Conservation (phyloP, 2,888 invertebrate species). For the Tinea trinotella region DNA sequence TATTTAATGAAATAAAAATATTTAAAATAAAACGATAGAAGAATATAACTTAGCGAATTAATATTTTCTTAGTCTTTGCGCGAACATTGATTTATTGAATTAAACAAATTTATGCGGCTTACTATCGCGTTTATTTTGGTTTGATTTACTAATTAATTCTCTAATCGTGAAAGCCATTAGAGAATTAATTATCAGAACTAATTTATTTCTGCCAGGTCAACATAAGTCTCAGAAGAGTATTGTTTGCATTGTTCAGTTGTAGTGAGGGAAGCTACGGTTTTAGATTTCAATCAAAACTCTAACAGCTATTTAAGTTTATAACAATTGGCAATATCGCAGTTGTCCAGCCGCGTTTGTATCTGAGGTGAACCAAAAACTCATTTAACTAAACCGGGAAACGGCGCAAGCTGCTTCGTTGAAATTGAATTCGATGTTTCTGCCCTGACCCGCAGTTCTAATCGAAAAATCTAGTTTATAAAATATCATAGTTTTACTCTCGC, state of each 20-base stretch:
- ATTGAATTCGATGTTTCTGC: slow-evolving; percentile 30
- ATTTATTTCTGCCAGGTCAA: not conserved
- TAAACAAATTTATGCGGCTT: too few species aligned
- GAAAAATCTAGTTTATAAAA: slow-evolving; percentile 4
- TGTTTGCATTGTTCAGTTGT: not conserved
- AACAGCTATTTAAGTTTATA: slow-evolving; percentile 20
- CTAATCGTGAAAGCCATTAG: too few species aligned
- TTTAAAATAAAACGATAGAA: too few species aligned
- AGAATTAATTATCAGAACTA: too few species aligned
- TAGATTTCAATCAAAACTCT: slow-evolving; percentile 10
- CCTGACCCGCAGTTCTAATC: slow-evolving; percentile 1
- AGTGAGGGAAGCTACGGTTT: not conserved
- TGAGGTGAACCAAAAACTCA: slow-evolving; percentile 31
- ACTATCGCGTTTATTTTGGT: too few species aligned
- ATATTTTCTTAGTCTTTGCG: too few species aligned
- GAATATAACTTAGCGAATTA: too few species aligned
- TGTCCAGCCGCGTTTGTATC: slow-evolving; percentile 15
- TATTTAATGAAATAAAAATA: too few species aligned
- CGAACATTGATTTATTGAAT: too few species aligned
- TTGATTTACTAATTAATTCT: too few species aligned
- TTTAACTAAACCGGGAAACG: slow-evolving; percentile 37
- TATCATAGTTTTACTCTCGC: not conserved
- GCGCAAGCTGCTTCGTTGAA: slow-evolving; percentile 26
- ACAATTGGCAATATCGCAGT: slow-evolving; percentile 21
- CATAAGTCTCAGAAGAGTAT: not conserved